phyloP scores from a whole-genome alignment of 2,113 vertebrate species.

The Mystacornis crossleyi region DNA sequence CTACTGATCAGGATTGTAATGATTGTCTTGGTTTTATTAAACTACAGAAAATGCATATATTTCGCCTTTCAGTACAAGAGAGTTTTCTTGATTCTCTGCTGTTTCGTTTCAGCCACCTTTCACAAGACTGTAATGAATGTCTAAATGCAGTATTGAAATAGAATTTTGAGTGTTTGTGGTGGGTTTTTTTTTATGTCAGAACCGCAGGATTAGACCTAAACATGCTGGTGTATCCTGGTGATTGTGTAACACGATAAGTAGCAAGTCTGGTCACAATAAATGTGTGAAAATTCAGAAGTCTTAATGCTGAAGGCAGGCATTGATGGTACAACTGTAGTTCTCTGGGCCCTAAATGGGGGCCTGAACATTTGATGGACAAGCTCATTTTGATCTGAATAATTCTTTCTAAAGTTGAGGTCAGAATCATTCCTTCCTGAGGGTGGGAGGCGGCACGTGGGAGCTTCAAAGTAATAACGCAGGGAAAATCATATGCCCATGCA shows the following conservation, averaged over 20 bases:
- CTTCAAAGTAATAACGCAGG: not conserved
- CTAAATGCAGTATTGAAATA: not conserved
- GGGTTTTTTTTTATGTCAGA: not conserved
- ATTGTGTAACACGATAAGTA: not conserved
- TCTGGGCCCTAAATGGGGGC: not conserved
- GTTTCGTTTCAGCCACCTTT: not conserved
- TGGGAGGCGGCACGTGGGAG: not conserved
- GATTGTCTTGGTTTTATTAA: not conserved
- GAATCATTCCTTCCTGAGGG: not conserved
- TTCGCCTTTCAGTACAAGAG: not conserved
- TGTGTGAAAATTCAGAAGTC: not conserved
- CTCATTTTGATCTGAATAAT: not conserved
- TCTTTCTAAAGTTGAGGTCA: not conserved
- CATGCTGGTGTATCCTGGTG: not conserved
- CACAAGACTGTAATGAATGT: not conserved
- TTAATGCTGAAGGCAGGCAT: not conserved
- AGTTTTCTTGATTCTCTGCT: not conserved
- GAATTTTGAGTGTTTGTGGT: not conserved
- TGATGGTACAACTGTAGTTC: not conserved
- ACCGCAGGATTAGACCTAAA: not conserved
- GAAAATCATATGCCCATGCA: not conserved
- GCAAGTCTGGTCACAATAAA: not conserved
- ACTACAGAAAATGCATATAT: not conserved
- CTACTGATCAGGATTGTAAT: not conserved
- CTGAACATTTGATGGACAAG: not conserved